Percentiles rank a stretch among this genome's conserved stretches.
These are phyloP conservation scores for Myotis daubentonii DNA, from an alignment of 2,797 vertebrate genomes.

Conservation along the genomic window DNA sequence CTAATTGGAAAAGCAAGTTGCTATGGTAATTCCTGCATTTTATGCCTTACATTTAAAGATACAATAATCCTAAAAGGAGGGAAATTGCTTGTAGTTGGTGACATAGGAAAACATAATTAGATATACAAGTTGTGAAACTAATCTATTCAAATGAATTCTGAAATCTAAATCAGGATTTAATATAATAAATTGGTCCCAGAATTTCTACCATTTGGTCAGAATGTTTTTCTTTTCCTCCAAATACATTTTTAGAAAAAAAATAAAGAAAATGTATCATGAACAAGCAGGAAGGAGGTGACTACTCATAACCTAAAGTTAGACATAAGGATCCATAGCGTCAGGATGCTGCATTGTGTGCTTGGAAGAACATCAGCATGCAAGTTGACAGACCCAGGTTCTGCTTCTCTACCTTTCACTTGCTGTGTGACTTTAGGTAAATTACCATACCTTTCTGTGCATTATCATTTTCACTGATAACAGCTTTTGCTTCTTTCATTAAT, in stretches of 20 bases:
- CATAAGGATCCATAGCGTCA: no score
- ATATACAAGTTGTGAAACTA: constrained; percentile 83
- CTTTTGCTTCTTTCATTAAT: not conserved
- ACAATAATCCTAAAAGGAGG: constrained; percentile 77
- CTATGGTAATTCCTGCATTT: constrained; percentile 86
- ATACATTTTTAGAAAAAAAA: constrained; percentile 58
- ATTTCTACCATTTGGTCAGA: constrained; percentile 60
- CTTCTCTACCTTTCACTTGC: not conserved
- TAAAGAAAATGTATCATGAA: not conserved
- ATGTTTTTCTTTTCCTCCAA: constrained; percentile 62
- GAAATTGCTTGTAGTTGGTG: constrained; percentile 78
- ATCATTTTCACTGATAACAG: not conserved
- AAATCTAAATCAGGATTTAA: constrained; percentile 75
- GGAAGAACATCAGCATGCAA: not conserved
- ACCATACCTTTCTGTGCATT: not conserved
- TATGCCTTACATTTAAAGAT: constrained; percentile 82
- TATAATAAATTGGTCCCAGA: constrained; percentile 44
- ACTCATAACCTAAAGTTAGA: not conserved
- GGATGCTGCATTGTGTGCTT: not conserved
- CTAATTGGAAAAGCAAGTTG: constrained; percentile 86
- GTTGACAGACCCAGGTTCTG: not conserved
- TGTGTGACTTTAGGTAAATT: not conserved
- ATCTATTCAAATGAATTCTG: constrained; percentile 84
- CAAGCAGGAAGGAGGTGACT: not conserved
- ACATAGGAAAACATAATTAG: constrained; percentile 79